Evolutionary conservation across 2,888 invertebrate species (phyloP).

Genomic region (Incurvaria masculella): DNA sequence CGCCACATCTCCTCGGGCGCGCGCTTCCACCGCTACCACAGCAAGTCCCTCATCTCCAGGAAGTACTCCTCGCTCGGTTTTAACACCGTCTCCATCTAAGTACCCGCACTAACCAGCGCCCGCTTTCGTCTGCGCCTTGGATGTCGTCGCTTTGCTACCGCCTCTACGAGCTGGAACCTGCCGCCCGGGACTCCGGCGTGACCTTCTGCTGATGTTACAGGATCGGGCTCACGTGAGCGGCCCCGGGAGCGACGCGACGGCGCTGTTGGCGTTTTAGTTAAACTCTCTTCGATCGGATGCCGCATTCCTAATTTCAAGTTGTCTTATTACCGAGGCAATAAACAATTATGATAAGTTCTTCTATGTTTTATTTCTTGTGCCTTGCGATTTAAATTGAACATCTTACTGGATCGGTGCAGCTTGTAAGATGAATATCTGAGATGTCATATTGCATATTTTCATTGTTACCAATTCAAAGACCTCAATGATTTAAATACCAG

Average conservation of each 20-base stretch:
- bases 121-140: slow-evolving; percentile 25
- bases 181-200: slow-evolving; percentile 27
- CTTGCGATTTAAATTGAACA: no score
- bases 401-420: no score
- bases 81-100: slow-evolving; percentile 50
- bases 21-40: slow-evolving; percentile 70
- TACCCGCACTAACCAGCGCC: slow-evolving; percentile 36
- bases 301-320: slow-evolving; percentile 43
- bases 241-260: slow-evolving; percentile 4
- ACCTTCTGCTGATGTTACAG: slow-evolving; percentile 49
- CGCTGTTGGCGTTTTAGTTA: neutral
- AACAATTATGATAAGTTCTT: slow-evolving; percentile 32
- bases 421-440: no score
- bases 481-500: no score
- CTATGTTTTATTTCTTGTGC: slow-evolving; percentile 25
- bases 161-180: neutral
- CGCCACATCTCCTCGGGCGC: slow-evolving; percentile 64
- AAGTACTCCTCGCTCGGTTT: slow-evolving; percentile 62
- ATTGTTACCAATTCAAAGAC: no score
- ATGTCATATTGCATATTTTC: no score
- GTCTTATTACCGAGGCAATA: slow-evolving; percentile 44
- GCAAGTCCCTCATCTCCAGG: slow-evolving; percentile 70
- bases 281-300: slow-evolving; percentile 29
- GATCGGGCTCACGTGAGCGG: slow-evolving; percentile 45
- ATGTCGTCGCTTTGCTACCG: neutral